Percentiles rank a stretch among this genome's conserved stretches.
These are phyloP conservation scores for Coboldia fuscipes DNA, from an alignment of 1,140 invertebrate species.

Conservation along the genomic window DNA sequence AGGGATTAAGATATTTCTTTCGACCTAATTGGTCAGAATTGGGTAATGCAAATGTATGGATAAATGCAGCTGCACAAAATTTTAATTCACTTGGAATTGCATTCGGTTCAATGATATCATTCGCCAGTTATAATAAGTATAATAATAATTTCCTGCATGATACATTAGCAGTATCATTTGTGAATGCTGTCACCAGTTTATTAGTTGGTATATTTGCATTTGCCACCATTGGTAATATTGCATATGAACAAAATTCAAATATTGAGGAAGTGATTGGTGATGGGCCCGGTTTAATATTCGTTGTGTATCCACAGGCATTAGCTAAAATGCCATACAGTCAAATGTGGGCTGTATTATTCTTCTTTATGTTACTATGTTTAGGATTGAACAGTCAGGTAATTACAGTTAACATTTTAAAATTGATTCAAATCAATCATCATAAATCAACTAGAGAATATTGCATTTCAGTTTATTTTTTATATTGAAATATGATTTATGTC, in stretches of 20 bases:
- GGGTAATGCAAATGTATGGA: conserved; percentile 70
- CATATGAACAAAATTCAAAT: conserved; percentile 50
- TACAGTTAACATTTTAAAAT: conserved; percentile 4
- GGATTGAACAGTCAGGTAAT: conserved; percentile 76
- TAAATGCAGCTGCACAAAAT: conserved; percentile 77
- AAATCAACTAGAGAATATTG: no score
- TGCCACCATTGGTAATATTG: conserved; percentile 70
- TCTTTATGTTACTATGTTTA: conserved; percentile 74
- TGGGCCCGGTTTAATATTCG: conserved; percentile 71
- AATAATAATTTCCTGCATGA: conserved; percentile 76
- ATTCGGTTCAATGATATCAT: conserved; percentile 83
- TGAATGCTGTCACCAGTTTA: conserved; percentile 65
- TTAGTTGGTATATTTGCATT: conserved; percentile 74
- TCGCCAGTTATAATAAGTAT: conserved; percentile 86
- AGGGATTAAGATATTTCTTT: conserved; percentile 66
- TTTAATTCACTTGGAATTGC: conserved; percentile 84
- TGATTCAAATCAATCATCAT: no score
- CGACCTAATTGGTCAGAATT: conserved; percentile 68
- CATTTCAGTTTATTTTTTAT: no score
- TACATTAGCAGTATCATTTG: conserved; percentile 55
- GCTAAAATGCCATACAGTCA: conserved; percentile 71
- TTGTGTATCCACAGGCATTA: conserved; percentile 75
- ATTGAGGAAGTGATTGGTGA: conserved; percentile 65
- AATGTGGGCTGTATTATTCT: conserved; percentile 72
- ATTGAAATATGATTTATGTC: no score